phyloP scores from a whole-genome alignment of 2,888 invertebrate genomes.

The Hartigia nigra region DNA sequence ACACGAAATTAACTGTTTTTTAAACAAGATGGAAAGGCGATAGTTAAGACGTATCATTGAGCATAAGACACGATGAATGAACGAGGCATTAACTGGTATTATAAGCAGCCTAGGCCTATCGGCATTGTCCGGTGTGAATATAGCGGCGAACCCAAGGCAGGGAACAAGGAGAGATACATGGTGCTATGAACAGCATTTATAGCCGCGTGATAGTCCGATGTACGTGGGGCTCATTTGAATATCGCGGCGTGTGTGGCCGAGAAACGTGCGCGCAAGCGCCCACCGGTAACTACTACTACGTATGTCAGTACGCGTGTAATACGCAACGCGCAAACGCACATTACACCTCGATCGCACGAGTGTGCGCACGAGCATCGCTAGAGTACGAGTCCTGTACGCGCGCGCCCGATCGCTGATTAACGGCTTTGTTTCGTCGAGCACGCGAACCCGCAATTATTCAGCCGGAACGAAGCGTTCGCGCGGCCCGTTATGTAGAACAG shows the following conservation, averaged over 20 bases:
- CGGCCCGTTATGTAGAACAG: constrained; percentile 28
- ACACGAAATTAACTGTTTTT: not conserved
- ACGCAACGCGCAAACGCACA: constrained; percentile 22
- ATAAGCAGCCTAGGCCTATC: not conserved
- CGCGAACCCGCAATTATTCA: constrained; percentile 35
- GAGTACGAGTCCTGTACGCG: not conserved
- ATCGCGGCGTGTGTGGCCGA: constrained; percentile 51
- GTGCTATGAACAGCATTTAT: constrained; percentile 36
- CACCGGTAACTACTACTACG: constrained; percentile 15
- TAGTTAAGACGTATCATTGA: not conserved
- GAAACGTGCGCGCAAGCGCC: constrained; percentile 34
- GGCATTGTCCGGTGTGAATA: constrained; percentile 5
- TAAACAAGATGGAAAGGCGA: not conserved
- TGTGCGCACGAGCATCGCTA: not conserved
- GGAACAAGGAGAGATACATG: constrained; percentile 6
- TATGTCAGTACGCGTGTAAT: constrained; percentile 6
- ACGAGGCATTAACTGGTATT: constrained; percentile 1
- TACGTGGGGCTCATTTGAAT: constrained; percentile 51
- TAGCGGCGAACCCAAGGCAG: not conserved
- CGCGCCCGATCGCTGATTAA: constrained; percentile 4
- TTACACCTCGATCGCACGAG: not conserved
- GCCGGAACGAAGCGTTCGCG: constrained; percentile 33
- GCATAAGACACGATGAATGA: not conserved
- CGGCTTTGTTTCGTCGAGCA: constrained; percentile 17
- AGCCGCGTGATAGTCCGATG: constrained; percentile 35